Conservation (phyloP, 2,888 invertebrate genomes). For the Ischnura elegans region DNA sequence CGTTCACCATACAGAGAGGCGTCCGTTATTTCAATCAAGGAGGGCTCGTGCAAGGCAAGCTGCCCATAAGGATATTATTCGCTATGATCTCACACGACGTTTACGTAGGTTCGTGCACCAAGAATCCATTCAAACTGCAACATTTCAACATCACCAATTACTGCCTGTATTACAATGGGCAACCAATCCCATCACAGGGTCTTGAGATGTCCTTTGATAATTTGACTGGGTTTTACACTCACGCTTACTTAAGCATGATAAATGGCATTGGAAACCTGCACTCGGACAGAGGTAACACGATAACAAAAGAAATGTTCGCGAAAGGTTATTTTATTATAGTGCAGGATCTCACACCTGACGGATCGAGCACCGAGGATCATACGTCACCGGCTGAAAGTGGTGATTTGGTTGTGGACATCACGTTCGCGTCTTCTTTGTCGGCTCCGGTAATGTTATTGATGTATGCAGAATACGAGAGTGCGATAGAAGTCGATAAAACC, state of each 20-base stretch:
- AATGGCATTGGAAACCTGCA: neutral
- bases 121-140: slow-evolving; percentile 24
- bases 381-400: neutral
- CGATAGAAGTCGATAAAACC: neutral
- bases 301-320: slow-evolving; percentile 34
- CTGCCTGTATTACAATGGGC: neutral
- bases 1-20: too few relatives aligned
- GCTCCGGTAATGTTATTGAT: neutral
- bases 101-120: neutral
- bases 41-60: neutral
- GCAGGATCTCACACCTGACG: slow-evolving; percentile 23
- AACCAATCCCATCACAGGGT: neutral
- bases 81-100: neutral
- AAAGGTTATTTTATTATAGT: slow-evolving; percentile 25
- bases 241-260: neutral
- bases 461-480: slow-evolving; percentile 8
- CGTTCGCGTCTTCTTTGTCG: neutral
- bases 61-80: neutral
- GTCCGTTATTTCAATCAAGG: neutral
- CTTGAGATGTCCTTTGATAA: neutral
- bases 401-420: neutral
- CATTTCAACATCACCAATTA: neutral
- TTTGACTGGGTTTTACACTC: neutral
- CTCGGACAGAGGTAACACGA: neutral
- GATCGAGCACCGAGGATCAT: neutral